A percentile compares a stretch with the other conserved stretches of the same genome.
Evolutionary conservation across 2,888 invertebrate species (phyloP).

Genomic region (Cosmopolites sordidus): DNA sequence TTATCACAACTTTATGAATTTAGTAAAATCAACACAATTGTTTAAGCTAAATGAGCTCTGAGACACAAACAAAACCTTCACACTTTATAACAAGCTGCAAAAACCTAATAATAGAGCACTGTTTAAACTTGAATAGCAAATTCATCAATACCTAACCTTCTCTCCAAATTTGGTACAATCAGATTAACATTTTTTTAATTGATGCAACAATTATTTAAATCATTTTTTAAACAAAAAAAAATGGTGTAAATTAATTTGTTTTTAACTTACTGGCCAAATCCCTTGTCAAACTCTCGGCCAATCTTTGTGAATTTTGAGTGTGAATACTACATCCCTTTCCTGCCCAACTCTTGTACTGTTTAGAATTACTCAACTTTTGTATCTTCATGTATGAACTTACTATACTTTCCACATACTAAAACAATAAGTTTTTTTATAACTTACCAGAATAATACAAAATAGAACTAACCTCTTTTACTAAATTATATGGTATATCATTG

Average conservation of each 20-base stretch:
- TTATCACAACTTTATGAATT: too few species aligned
- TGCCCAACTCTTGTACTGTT: constrained; percentile 57
- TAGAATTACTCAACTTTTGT: constrained; percentile 55
- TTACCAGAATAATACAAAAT: not conserved
- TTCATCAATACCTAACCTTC: too few species aligned
- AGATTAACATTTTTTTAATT: too few species aligned
- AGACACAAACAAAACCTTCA: too few species aligned
- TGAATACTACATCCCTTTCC: constrained; percentile 55
- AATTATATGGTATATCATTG: constrained; percentile 56
- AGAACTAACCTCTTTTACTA: constrained; percentile 55
- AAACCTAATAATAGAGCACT: too few species aligned
- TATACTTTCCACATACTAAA: constrained; percentile 69
- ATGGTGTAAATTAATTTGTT: too few species aligned
- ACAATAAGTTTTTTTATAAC: not conserved
- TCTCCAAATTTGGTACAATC: too few species aligned
- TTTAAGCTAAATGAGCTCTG: too few species aligned
- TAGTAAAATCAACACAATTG: too few species aligned
- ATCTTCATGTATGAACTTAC: constrained; percentile 71
- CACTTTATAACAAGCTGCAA: too few species aligned
- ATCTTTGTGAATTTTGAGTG: constrained; percentile 55
- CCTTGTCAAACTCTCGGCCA: constrained; percentile 57
- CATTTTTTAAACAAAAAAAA: constrained; percentile 2
- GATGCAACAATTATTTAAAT: too few species aligned
- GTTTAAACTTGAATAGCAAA: too few species aligned
- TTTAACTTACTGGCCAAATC: constrained; percentile 46